A percentile compares a stretch with the other conserved stretches of the same genome.
These are phyloP conservation scores for Cynodonichthys magdalenae DNA, from an alignment of 2,797 vertebrate genomes.

Conservation along the genomic window DNA sequence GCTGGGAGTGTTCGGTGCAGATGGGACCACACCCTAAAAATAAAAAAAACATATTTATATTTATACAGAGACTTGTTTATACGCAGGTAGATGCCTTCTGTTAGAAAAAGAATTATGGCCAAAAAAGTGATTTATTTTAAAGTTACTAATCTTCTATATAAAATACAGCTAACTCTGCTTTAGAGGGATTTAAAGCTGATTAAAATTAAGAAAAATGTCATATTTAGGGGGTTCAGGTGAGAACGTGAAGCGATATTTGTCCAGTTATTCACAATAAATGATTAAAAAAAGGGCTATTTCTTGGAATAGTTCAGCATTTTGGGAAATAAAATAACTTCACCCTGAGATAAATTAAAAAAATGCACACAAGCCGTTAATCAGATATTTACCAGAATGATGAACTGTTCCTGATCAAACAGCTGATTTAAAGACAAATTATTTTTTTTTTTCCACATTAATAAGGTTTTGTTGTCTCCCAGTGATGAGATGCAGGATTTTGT, in stretches of 20 bases:
- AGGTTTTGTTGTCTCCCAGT: conserved; percentile 46
- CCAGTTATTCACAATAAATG: conserved; percentile 52
- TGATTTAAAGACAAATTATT: neutral
- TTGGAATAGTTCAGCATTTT: conserved; percentile 14
- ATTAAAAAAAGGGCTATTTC: conserved; percentile 36
- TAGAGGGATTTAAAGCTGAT: conserved; percentile 24
- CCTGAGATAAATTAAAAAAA: neutral
- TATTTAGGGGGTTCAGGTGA: conserved; percentile 42
- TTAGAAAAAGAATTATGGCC: conserved; percentile 15
- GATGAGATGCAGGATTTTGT: conserved; percentile 50
- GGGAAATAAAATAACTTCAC: neutral
- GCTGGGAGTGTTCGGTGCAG: conserved; percentile 41
- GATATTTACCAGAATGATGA: conserved; percentile 8
- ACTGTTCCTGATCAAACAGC: conserved; percentile 20
- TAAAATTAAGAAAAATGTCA: conserved; percentile 33
- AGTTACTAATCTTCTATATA: conserved; percentile 12
- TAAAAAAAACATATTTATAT: conserved; percentile 16
- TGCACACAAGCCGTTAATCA: neutral
- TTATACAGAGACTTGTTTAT: conserved; percentile 25
- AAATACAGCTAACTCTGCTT: conserved; percentile 22
- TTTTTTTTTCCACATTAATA: conserved; percentile 62
- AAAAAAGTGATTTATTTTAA: conserved; percentile 40
- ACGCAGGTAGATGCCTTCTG: conserved; percentile 11
- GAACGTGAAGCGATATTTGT: conserved; percentile 31
- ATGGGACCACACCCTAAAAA: conserved; percentile 57